These are phyloP conservation scores for Barbus barbus DNA, from an alignment of 2,113 vertebrate species.

Conservation along the genomic window DNA sequence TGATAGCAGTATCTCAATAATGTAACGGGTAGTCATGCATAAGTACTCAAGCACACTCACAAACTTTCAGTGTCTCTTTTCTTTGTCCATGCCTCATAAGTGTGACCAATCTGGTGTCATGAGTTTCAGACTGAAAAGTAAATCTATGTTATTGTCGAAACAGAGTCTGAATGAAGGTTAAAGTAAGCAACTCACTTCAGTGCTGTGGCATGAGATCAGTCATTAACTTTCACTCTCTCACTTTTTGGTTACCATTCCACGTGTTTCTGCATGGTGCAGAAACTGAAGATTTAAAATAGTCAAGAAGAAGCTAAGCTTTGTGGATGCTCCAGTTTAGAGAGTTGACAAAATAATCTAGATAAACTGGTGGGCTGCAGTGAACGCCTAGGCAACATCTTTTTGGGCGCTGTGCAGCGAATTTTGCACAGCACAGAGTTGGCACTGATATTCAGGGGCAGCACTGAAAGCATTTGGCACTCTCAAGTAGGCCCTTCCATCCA, in stretches of 20 bases:
- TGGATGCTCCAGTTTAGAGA: slow-evolving; percentile 22
- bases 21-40: too few species aligned
- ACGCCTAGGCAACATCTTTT: slow-evolving; percentile 19
- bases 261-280: background rate
- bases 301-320: slow-evolving; percentile 4
- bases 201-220: background rate
- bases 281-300: background rate
- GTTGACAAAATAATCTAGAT: slow-evolving; percentile 3
- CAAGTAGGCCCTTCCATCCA: background rate
- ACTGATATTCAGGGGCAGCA: slow-evolving; percentile 14
- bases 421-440: slow-evolving; percentile 10
- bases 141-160: background rate
- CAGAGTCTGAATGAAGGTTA: background rate
- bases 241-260: background rate
- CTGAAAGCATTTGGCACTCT: slow-evolving; percentile 15
- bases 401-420: background rate
- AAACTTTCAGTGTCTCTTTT: too few species aligned
- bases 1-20: too few species aligned
- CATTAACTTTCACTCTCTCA: background rate
- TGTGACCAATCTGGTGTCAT: background rate
- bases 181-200: background rate
- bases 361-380: background rate
- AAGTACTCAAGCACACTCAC: too few species aligned
- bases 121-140: background rate
- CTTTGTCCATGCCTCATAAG: background rate